phyloP scores from a whole-genome alignment of 2,797 vertebrate genomes.

The Neopelma chrysocephalum region DNA sequence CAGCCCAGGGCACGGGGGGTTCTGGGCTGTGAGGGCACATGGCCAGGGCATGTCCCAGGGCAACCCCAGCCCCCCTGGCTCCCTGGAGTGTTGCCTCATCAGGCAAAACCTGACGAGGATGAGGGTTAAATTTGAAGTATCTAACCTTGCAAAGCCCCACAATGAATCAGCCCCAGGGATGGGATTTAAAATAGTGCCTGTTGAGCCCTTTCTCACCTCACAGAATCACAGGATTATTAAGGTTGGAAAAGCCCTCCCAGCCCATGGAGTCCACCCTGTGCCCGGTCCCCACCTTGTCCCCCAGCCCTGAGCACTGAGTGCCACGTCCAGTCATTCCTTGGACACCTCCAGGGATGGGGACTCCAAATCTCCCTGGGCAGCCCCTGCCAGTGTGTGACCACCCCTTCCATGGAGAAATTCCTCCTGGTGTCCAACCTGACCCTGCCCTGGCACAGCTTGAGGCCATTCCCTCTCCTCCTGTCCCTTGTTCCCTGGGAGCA shows the following conservation, averaged over 20 bases:
- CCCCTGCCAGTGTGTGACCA: fast-evolving
- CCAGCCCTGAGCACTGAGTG: not conserved
- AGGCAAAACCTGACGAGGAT: not conserved
- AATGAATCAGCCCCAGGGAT: not conserved
- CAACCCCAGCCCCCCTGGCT: not conserved
- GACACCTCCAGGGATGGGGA: not conserved
- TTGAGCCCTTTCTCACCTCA: not conserved
- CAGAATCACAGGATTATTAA: not conserved
- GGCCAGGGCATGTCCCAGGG: fast-evolving
- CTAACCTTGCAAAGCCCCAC: not conserved
- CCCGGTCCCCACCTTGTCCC: fast-evolving
- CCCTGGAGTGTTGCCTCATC: too few relatives aligned
- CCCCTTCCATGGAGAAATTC: not conserved
- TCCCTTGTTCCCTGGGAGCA: not conserved
- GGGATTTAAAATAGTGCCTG: not conserved
- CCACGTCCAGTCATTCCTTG: fast-evolving
- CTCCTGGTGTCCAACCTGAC: too few relatives aligned
- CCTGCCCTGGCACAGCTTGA: not conserved
- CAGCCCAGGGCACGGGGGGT: not conserved
- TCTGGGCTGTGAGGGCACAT: not conserved
- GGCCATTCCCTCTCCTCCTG: not conserved
- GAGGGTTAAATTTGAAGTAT: not conserved
- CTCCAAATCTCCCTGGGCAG: not conserved
- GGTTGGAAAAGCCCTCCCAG: not conserved
- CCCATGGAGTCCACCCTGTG: fast-evolving